phyloP scores from a whole-genome alignment of 2,797 vertebrate species.

The Manis pentadactyla region DNA sequence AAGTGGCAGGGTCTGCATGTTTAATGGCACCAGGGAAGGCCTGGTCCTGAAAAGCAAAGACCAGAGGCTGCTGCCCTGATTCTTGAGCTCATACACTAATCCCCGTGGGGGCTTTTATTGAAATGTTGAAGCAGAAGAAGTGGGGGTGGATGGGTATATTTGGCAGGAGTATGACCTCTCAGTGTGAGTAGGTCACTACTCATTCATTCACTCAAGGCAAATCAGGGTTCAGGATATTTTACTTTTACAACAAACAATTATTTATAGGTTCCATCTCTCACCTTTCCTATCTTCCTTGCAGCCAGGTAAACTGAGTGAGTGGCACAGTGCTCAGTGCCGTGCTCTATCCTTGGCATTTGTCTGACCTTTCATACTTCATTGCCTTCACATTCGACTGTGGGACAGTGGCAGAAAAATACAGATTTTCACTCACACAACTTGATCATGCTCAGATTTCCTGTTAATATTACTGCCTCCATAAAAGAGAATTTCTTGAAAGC shows the following conservation, averaged over 20 bases:
- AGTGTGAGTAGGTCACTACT: neutral
- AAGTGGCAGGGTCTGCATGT: neutral
- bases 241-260: neutral
- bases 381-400: neutral
- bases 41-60: neutral
- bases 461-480: neutral
- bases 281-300: neutral
- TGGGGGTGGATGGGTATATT: neutral
- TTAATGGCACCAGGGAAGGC: neutral
- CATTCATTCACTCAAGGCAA: neutral
- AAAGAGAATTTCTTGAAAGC: neutral
- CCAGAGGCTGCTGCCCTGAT: neutral
- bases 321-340: accelerated
- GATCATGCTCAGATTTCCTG: neutral
- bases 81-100: neutral
- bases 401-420: neutral
- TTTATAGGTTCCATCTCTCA: neutral
- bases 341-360: neutral
- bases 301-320: neutral
- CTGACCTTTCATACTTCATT: neutral
- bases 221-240: neutral
- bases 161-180: neutral
- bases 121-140: neutral
- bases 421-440: neutral
- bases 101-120: neutral